Conservation (phyloP, 2,113 vertebrate species). For the Zeus faber region DNA sequence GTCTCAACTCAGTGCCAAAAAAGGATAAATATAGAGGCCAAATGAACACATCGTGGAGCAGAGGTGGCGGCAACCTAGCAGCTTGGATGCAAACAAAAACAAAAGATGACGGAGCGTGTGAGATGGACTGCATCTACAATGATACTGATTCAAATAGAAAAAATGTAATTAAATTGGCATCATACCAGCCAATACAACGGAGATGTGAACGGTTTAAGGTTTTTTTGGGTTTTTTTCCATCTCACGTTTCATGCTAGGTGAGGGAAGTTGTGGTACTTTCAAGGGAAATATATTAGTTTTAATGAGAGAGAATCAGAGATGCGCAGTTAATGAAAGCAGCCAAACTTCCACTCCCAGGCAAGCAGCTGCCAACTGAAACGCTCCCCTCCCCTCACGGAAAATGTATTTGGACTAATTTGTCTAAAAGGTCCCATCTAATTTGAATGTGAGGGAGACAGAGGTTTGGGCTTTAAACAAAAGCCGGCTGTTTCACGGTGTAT, state of each 20-base stretch:
- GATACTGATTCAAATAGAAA: not conserved
- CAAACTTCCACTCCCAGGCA: not conserved
- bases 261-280: slow-evolving; percentile 1
- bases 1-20: slow-evolving; percentile 45
- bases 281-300: slow-evolving; percentile 9
- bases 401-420: too few species aligned
- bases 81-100: slow-evolving; percentile 14
- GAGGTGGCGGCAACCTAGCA: slow-evolving; percentile 14
- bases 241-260: too few species aligned
- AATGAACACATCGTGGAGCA: slow-evolving; percentile 50
- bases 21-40: slow-evolving; percentile 48
- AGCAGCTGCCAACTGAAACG: not conserved
- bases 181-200: too few species aligned
- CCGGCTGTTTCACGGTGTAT: too few species aligned
- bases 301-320: slow-evolving; percentile 5
- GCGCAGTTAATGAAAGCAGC: slow-evolving; percentile 2
- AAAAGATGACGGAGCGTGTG: slow-evolving; percentile 22
- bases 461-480: too few species aligned
- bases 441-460: too few species aligned
- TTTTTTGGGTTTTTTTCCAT: too few species aligned
- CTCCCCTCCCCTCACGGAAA: too few species aligned
- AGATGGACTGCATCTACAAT: not conserved
- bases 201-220: too few species aligned
- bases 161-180: too few species aligned
- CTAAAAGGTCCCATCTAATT: too few species aligned